phyloP scores from a whole-genome alignment of 1,140 invertebrate species.

The Plodia interpunctella region DNA sequence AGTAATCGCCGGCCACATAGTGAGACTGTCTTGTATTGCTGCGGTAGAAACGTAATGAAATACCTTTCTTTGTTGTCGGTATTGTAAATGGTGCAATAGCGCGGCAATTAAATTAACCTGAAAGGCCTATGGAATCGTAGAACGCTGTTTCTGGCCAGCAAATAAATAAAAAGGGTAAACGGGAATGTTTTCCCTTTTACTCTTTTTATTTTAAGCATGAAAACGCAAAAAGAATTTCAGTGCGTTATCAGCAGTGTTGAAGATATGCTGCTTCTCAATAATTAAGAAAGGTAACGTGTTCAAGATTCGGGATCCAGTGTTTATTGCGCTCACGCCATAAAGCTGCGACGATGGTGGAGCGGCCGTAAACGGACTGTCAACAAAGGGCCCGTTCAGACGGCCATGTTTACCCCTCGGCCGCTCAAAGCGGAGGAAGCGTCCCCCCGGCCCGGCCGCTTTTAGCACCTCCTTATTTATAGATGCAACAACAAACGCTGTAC shows the following conservation, averaged over 20 bases:
- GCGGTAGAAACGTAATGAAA: no score
- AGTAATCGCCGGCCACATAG: neutral
- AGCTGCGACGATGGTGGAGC: constrained; percentile 38
- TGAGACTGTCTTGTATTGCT: neutral
- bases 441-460: constrained; percentile 67
- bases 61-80: no score
- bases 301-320: constrained; percentile 20
- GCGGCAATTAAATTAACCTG: no score
- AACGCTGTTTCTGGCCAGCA: no score
- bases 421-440: constrained; percentile 69
- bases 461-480: constrained; percentile 76
- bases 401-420: constrained; percentile 63
- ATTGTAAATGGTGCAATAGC: no score
- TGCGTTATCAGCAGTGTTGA: no score
- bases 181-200: no score
- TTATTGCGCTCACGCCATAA: constrained; percentile 49
- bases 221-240: no score
- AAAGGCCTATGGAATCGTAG: no score
- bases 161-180: no score
- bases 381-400: constrained; percentile 55
- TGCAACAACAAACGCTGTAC: constrained; percentile 54
- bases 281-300: neutral
- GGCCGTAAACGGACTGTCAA: constrained; percentile 65
- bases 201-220: no score
- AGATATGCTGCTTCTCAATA: no score